phyloP scores from a whole-genome alignment of 2,888 invertebrate species.

The Crossocerus cetratus region DNA sequence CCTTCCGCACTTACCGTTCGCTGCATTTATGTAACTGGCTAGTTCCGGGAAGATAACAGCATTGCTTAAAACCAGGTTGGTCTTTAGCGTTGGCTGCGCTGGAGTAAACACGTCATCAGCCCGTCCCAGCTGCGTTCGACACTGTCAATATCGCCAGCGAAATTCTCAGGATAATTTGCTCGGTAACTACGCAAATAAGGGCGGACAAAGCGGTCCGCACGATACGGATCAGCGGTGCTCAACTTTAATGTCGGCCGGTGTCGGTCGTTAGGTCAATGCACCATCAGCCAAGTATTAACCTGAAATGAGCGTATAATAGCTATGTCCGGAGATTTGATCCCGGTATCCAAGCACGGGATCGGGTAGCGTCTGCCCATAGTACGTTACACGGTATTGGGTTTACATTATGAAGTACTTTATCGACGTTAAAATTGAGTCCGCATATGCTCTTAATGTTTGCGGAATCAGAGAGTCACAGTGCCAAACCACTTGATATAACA shows the following conservation, averaged over 20 bases:
- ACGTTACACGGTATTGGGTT: constrained; percentile 58
- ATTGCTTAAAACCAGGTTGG: neutral
- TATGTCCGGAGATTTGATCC: constrained; percentile 64
- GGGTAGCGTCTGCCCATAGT: constrained; percentile 49
- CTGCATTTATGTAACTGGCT: neutral
- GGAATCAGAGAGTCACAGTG: neutral
- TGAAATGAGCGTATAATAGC: constrained; percentile 69
- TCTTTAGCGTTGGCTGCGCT: neutral
- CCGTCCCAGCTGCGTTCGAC: constrained; percentile 14
- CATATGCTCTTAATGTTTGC: neutral
- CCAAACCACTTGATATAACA: too few relatives aligned
- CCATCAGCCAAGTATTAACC: constrained; percentile 64
- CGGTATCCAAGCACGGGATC: constrained; percentile 48
- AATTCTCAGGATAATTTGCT: constrained; percentile 48
- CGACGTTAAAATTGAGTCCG: constrained; percentile 44
- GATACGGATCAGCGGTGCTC: constrained; percentile 48
- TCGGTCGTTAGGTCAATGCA: constrained; percentile 57
- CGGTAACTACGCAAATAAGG: constrained; percentile 45
- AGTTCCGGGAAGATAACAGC: neutral
- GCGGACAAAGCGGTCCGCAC: constrained; percentile 41
- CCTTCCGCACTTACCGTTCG: neutral
- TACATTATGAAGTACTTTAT: neutral
- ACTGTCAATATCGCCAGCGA: constrained; percentile 25
- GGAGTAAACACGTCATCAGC: constrained; percentile 28
- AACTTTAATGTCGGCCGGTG: constrained; percentile 51